A percentile compares a stretch with the other conserved stretches of the same genome.
Conservation (phyloP, 2,797 vertebrate species). For the Danio albolineatus region DNA sequence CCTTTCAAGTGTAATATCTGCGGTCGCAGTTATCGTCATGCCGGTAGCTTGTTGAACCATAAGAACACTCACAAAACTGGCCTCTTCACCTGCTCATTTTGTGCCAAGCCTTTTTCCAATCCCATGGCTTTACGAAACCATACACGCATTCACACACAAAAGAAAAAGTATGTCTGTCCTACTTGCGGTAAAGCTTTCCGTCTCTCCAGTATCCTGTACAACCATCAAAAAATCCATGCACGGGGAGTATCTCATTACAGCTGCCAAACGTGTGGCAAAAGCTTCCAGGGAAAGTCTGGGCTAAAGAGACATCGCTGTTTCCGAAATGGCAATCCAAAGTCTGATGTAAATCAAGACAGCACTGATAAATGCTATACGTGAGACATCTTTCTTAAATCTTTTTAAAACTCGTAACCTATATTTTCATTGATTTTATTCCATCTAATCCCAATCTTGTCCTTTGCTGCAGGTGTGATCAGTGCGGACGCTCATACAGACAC, state of each 20-base stretch:
- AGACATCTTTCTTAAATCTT: constrained; percentile 61
- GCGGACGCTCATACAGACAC: constrained; percentile 91
- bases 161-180: constrained; percentile 82
- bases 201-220: constrained; percentile 82
- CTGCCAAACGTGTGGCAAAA: constrained; percentile 84
- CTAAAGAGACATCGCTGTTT: constrained; percentile 80
- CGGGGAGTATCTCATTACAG: constrained; percentile 76
- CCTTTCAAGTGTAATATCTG: constrained; percentile 84
- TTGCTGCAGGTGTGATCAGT: constrained; percentile 85
- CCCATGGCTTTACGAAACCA: constrained; percentile 83
- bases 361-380: constrained; percentile 81
- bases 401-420: not conserved
- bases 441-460: constrained; percentile 4
- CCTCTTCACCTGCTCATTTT: constrained; percentile 80
- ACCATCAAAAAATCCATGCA: constrained; percentile 83
- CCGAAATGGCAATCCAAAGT: constrained; percentile 61
- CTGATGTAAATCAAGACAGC: constrained; percentile 64
- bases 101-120: constrained; percentile 84
- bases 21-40: constrained; percentile 84
- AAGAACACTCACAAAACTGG: constrained; percentile 85
- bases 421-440: not conserved
- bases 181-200: constrained; percentile 86
- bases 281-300: constrained; percentile 82
- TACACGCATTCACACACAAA: constrained; percentile 81
- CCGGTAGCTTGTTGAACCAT: constrained; percentile 85